Evolutionary conservation across 2,888 invertebrate species (phyloP), one percentile per base, ranked within the genome.

Genomic region (Harmothoe impar): DNA sequence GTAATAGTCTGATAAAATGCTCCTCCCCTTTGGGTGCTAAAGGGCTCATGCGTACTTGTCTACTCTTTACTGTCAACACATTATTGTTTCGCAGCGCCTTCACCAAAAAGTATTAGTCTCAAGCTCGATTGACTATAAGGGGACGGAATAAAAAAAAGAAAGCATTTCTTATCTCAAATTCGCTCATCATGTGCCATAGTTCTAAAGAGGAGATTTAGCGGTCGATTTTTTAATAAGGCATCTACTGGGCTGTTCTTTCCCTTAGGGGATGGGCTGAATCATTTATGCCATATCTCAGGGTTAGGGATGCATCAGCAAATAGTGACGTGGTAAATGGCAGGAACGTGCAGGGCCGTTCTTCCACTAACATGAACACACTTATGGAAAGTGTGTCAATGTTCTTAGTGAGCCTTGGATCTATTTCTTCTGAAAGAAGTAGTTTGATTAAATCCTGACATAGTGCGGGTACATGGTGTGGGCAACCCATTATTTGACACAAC

Each of bases 91-190:
- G 20, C 62, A 62, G n/a, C n/a, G 20, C 23, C 62, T 62, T 20
- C 12, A 15, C 1, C n/a, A 62, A 62, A 62, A 62, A 62, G 20
- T 7, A 43, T 43, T n/a, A n/a, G 23, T 62, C 62, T 20, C 62
- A 3, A 62, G 20, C 62, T 20, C 62, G 7, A 15, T n/a, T n/a
- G 62, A 43, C 62, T 62, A n/a, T 62, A n/a, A 43, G 62, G 62
- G 20, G 62, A 15, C 20, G 7, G n/a, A 15, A n/a, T 20, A 12
- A 20, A 62, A 62, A n/a, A n/a, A 52, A 17, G 12, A 15, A 62
- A 3, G 20, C 62, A n/a, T n/a, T 77, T 33, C 81, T 81, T 81
- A 81, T 81, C 81, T 81, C 35, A 12, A 81, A 35, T 81, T 81
- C 81, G 10, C 23, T 81, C 81, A 1, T 81, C 81, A 23, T 35